Conservation (phyloP, 2,113 vertebrate genomes). For the Phylloscopus trochiloides region DNA sequence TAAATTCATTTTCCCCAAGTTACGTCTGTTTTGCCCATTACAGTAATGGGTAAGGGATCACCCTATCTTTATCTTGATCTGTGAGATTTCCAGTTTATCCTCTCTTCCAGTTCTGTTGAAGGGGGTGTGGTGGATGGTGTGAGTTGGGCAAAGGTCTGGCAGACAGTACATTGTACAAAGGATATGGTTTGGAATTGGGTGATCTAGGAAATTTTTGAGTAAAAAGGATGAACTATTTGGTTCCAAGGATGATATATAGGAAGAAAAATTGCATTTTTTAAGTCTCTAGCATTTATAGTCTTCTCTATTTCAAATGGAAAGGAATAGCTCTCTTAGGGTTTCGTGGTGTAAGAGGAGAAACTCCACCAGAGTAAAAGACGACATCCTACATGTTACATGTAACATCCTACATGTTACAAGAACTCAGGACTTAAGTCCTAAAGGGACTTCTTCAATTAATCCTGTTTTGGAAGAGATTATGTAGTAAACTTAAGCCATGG, state of each 20-base stretch:
- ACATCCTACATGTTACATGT: too few species aligned
- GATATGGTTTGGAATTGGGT: not conserved
- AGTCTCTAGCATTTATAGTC: not conserved
- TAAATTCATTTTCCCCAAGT: not conserved
- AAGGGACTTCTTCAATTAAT: not conserved
- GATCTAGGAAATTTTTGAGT: not conserved
- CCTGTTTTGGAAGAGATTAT: not conserved
- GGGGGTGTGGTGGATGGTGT: not conserved
- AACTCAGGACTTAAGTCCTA: not conserved
- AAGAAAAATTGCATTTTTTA: accelerated
- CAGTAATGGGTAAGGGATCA: not conserved
- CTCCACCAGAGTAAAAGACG: not conserved
- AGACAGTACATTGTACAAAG: not conserved
- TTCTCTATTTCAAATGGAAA: not conserved
- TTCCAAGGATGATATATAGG: not conserved
- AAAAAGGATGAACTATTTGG: not conserved
- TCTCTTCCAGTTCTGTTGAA: not conserved
- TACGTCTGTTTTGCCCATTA: not conserved
- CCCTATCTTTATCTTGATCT: not conserved
- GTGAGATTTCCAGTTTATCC: not conserved
- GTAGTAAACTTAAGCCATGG: not conserved
- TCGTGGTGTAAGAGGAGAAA: not conserved
- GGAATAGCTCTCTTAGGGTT: not conserved
- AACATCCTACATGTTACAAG: not conserved
- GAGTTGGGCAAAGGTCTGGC: not conserved